Evolutionary conservation across 2,888 invertebrate species (phyloP), one percentile per base, ranked within the genome.

Genomic region (Caenorhabditis afra): DNA sequence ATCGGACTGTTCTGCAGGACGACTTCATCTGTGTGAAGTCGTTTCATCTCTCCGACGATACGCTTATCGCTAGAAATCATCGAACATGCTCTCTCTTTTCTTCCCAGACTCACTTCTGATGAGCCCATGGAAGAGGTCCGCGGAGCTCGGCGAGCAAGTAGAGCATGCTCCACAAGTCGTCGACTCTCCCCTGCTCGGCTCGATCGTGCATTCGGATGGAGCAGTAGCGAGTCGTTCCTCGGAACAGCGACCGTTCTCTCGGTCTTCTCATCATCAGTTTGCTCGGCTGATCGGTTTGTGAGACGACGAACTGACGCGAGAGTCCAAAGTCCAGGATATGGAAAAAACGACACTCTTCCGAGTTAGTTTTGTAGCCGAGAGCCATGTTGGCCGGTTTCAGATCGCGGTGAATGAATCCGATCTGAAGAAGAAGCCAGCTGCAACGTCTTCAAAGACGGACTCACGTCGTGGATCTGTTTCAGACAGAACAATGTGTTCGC

Each of bases 381-480:
- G 71, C 81, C 71, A 78, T 76, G 49, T 68, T 81, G 3, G 82
- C 85, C 22, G 85, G 84, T 61, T 87, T 87, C 45, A 86, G 50
- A 64, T 87, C 87, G 8, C 86, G 79, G 62, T 86, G 85, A 16
- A 86, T 80, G 67, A 79, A 85, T 1, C 86, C 85, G 20, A 81
- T 66, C 84, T 84, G 50, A 70, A 82, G 50, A 29, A 7, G 29
- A 3, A 29, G 7, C 3, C 4, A 29, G 3, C 29, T 3, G 4
- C 3, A 29, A 29, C 4, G 7, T 29, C 29, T 3, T 29, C 29
- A 29, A n/a, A 29, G 29, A 5, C 29, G 29, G 29, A 39, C 81
- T 53, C 35, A 86, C 86, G 57, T 88, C 87, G 64, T 88, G 88
- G 8, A 88, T 73, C 50, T 87, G 87, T 64, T 88, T 88, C n/a